Percentiles rank a stretch among this genome's conserved stretches.
Evolutionary conservation across 2,113 vertebrate species (phyloP).

Genomic region (Brienomyrus brachyistius): DNA sequence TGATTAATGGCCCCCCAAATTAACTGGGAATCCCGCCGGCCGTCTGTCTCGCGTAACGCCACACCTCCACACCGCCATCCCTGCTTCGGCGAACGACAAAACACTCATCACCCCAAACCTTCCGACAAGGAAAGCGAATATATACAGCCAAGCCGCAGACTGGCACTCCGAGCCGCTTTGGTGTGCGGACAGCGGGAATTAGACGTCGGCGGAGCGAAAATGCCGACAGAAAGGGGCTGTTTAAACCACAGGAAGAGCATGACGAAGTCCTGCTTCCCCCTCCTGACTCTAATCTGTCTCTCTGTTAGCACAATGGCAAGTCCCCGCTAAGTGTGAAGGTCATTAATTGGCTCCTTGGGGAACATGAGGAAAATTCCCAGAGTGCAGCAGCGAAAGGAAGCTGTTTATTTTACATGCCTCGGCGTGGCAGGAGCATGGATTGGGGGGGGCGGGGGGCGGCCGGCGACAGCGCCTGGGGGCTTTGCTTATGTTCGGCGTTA

Average conservation of each 20-base stretch:
- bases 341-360: conserved; percentile 45
- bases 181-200: not conserved
- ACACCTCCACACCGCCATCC: not conserved
- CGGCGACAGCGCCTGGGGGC: not conserved
- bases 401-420: conserved; percentile 13
- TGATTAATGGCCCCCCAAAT: conserved; percentile 27
- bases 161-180: not conserved
- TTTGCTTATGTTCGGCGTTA: not conserved
- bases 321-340: conserved; percentile 14
- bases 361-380: conserved; percentile 30
- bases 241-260: not conserved
- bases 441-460: not conserved
- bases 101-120: not conserved
- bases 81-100: not conserved
- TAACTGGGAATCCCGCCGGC: conserved; percentile 11
- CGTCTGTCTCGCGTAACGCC: not conserved
- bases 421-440: not conserved
- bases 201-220: not conserved
- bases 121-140: not conserved
- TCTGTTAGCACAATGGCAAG: conserved; percentile 4
- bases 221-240: not conserved
- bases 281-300: not conserved
- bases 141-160: not conserved
- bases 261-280: not conserved
- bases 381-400: conserved; percentile 23